Percentiles rank a stretch among this genome's conserved stretches.
Evolutionary conservation across 1,140 invertebrate genomes (phyloP).

Genomic region (Pectinophora gossypiella): DNA sequence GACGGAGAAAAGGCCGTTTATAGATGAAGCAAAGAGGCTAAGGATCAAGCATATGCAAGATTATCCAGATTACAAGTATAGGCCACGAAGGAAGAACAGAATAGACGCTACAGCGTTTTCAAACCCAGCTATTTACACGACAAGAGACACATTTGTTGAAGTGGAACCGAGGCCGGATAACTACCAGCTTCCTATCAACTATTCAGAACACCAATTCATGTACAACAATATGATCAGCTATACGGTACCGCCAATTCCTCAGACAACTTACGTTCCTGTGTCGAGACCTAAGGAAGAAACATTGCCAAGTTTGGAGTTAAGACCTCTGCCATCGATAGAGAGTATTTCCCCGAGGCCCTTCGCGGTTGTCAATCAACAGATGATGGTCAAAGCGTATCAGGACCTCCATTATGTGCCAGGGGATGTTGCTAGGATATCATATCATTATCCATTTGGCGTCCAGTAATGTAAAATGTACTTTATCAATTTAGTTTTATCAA

Average conservation of each 20-base stretch:
- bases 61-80: constrained; percentile 85
- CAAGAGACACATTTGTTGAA: constrained; percentile 47
- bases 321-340: constrained; percentile 63
- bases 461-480: too few species aligned
- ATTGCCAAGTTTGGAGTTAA: constrained; percentile 44
- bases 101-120: constrained; percentile 38
- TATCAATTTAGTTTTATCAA: too few species aligned
- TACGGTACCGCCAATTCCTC: constrained; percentile 53
- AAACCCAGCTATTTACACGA: constrained; percentile 37
- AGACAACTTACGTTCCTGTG: constrained; percentile 45
- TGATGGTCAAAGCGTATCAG: constrained; percentile 73
- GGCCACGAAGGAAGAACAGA: constrained; percentile 82
- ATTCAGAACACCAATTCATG: constrained; percentile 53
- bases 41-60: constrained; percentile 85
- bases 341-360: constrained; percentile 65
- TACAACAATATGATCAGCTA: constrained; percentile 66
- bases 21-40: constrained; percentile 87
- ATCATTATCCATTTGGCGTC: constrained; percentile 63
- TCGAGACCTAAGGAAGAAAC: constrained; percentile 52
- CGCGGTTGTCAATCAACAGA: constrained; percentile 68
- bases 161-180: constrained; percentile 45
- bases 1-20: constrained; percentile 85
- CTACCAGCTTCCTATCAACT: constrained; percentile 49
- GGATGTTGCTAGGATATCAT: constrained; percentile 60
- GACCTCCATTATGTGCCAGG: constrained; percentile 63